Evolutionary conservation across 2,888 invertebrate genomes (phyloP), one percentile per base, ranked within the genome.

Genomic region (Tinea pellionella): DNA sequence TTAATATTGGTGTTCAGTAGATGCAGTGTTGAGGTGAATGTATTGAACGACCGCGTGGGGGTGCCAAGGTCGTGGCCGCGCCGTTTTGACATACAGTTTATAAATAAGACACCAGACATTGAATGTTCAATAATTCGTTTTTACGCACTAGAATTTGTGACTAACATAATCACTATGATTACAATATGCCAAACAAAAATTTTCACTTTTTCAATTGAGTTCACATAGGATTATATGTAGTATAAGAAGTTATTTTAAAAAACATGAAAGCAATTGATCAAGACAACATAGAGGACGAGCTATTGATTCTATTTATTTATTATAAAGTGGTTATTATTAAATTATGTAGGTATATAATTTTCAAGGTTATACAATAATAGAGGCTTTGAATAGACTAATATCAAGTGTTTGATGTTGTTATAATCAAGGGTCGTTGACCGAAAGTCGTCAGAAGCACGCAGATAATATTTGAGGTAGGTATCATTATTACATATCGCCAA

Each of bases 31-130:
- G 82, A 86, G 86, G 86, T 86, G 85, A 86, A 86, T 72, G 86
- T 78, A 81, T 78, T 67, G 65, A 63, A 64, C 70, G 81, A 70
- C 80, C 83, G 82, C 76, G 84, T 77, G 84, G 83, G 80, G 84
- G 84, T 83, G 78, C 69, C 86, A 87, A 87, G 86, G 86, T 84
- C 86, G 76, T 72, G 67, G 72, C 59, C 59, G 51, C 73, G 51
- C 73, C 76, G 86, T 83, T 86, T 87, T 87, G 85, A 86, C 85
- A 85, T 84, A 75, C 76, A 53, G 16, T 32, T 47, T 47, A 15
- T 47, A 47, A 47, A 47, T 47, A 47, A 47, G 47, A 9, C 13
- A 47, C 47, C 47, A 47, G 47, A 47, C 47, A 47, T 2, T 15
- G 47, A 15, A 9, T 16, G 13, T 6, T 47, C 15, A 16, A 12